Percentiles rank a stretch among this genome's conserved stretches.
Evolutionary conservation across 2,888 invertebrate genomes (phyloP).

Genomic region (Ptilodon capucinus): DNA sequence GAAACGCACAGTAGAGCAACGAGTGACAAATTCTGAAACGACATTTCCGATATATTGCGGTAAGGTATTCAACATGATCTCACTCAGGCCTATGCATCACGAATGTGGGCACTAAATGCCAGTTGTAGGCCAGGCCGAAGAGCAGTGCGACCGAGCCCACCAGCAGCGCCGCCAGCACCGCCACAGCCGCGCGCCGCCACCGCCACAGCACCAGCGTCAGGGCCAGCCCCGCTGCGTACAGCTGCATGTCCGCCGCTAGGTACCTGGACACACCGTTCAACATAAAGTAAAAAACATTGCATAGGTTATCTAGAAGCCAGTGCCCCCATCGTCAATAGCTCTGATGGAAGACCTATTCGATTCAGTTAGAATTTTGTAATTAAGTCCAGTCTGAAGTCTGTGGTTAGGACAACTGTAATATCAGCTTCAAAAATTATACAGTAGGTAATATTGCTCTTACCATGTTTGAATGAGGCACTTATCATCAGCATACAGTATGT

Average conservation of each 20-base stretch:
- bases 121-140: conserved; percentile 54
- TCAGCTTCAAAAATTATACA: background rate
- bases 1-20: too few relatives aligned
- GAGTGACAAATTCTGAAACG: too few relatives aligned
- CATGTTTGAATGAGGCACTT: conserved; percentile 76
- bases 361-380: too few relatives aligned
- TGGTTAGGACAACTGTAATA: too few relatives aligned
- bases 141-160: conserved; percentile 37
- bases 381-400: too few relatives aligned
- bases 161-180: conserved; percentile 45
- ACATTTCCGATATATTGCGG: too few relatives aligned
- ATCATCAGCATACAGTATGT: conserved; percentile 60
- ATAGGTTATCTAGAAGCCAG: background rate
- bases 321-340: too few relatives aligned
- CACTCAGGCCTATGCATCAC: conserved; percentile 71
- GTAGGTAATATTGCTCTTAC: conserved; percentile 38
- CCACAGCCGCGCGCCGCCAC: conserved; percentile 49
- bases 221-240: conserved; percentile 57
- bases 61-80: too few relatives aligned
- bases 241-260: conserved; percentile 75
- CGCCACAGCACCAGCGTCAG: conserved; percentile 59
- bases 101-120: conserved; percentile 64
- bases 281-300: background rate
- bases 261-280: conserved; percentile 53
- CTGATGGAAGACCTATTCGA: too few relatives aligned